Evolutionary conservation across 2,113 vertebrate genomes (phyloP), one percentile per base, ranked within the genome.

Genomic region (Crotalus tigris): DNA sequence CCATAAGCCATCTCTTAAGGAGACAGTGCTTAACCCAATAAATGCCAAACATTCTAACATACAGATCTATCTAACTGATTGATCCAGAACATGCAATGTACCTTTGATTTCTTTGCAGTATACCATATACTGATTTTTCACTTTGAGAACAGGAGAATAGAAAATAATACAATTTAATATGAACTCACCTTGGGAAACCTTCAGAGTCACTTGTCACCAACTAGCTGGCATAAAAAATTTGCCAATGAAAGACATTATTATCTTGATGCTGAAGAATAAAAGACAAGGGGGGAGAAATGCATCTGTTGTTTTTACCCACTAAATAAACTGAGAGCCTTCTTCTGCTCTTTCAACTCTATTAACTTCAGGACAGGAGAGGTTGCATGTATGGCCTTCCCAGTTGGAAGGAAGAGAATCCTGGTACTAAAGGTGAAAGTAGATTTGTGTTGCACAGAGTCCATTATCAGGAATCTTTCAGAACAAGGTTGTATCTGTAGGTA

Each of bases 291-390:
- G 95, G 96, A 95, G 95, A 96, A 96, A 93, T 95, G 95, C 95
- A 94, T 96, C 96, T 95, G 96, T 97, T 97, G 96, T 97, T 97
- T 97, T 97, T 97, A 96, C 95, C 96, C 87, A 81, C 96, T 97
- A 96, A 96, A 97, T 94, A 96, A 95, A 96, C 97, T 97, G 95
- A 97, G 96, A 97, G 95, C 26, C 93, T 89, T 85, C 90, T 95
- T 94, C 95, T 96, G 94, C 46, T 93, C 75, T 94, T 97, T 93
- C 91, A 95, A 95, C 86, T 89, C 6, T 93, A 91, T 44, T 92
- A 93, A 94, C 94, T 91, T 87, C 89, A 11, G 95, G 94, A 96
- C 92, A 86, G 93, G 51, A 95, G 93, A 95, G 95, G 93, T 95
- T 88, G 93, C 93, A 4, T 49, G 93, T 94, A 89, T 96, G 94